These are phyloP conservation scores for Butastur rufipennis DNA, from an alignment of 2,113 vertebrate species.

Conservation along the genomic window DNA sequence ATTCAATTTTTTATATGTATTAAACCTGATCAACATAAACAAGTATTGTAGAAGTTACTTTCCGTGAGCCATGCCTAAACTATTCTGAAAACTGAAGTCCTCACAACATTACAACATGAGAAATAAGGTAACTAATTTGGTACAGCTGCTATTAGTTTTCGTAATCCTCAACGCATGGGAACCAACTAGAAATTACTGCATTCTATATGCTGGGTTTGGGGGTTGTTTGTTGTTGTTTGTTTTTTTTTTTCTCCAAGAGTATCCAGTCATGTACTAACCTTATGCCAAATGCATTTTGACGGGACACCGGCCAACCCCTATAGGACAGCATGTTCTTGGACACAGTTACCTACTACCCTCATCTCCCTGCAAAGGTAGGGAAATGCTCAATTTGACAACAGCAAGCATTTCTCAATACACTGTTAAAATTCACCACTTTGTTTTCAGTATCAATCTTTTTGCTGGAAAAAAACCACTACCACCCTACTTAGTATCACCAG, in stretches of 20 bases:
- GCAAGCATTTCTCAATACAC: background rate
- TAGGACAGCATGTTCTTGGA: background rate
- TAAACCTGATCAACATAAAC: background rate
- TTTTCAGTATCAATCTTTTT: background rate
- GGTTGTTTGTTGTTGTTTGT: background rate
- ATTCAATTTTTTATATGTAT: background rate
- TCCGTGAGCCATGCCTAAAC: background rate
- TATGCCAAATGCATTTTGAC: background rate
- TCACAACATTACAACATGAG: background rate
- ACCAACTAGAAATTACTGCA: background rate
- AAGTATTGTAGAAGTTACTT: background rate
- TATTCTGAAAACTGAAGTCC: background rate
- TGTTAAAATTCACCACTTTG: background rate
- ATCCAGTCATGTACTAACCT: background rate
- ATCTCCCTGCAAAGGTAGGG: background rate
- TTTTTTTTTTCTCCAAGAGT: background rate
- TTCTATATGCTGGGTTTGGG: background rate
- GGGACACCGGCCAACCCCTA: background rate
- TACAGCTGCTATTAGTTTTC: background rate
- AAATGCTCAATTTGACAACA: background rate
- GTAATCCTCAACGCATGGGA: background rate
- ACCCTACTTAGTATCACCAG: background rate
- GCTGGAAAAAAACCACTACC: background rate
- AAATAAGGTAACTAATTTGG: background rate
- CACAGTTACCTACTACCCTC: background rate